Evolutionary conservation across 2,888 invertebrate species (phyloP).

Genomic region (Nymphalis polychloros): DNA sequence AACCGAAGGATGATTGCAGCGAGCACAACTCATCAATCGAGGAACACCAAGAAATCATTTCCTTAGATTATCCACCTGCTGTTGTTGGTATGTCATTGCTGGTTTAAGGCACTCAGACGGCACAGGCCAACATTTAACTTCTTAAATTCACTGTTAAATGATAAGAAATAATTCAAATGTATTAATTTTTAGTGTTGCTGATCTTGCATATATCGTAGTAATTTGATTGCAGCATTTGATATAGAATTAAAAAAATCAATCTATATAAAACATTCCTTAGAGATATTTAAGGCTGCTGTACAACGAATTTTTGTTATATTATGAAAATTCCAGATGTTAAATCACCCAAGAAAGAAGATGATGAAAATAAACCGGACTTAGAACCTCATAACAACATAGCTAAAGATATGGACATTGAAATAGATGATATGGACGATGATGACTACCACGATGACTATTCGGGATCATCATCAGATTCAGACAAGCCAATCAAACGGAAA

Average conservation of each 20-base stretch:
- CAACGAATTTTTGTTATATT: too few species aligned
- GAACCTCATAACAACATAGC: constrained; percentile 36
- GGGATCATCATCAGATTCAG: constrained; percentile 63
- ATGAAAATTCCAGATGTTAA: constrained; percentile 50
- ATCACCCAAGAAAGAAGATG: constrained; percentile 52
- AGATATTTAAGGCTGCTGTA: too few species aligned
- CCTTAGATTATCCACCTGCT: constrained; percentile 15
- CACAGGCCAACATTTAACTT: too few species aligned
- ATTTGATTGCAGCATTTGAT: too few species aligned
- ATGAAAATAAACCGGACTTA: constrained; percentile 34
- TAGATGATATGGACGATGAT: constrained; percentile 41
- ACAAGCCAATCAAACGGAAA: constrained; percentile 66
- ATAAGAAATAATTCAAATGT: too few species aligned
- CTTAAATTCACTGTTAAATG: too few species aligned
- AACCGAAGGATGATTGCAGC: constrained; percentile 66
- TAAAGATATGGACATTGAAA: constrained; percentile 36
- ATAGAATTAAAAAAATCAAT: too few species aligned
- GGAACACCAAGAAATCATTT: constrained; percentile 45
- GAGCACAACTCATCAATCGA: constrained; percentile 52
- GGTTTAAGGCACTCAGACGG: too few species aligned
- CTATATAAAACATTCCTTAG: too few species aligned
- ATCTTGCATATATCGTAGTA: too few species aligned
- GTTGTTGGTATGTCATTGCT: constrained; percentile 6
- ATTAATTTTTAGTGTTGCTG: too few species aligned
- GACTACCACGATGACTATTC: constrained; percentile 53